Conservation (phyloP, 1,140 invertebrate genomes). For the Pectinophora gossypiella region DNA sequence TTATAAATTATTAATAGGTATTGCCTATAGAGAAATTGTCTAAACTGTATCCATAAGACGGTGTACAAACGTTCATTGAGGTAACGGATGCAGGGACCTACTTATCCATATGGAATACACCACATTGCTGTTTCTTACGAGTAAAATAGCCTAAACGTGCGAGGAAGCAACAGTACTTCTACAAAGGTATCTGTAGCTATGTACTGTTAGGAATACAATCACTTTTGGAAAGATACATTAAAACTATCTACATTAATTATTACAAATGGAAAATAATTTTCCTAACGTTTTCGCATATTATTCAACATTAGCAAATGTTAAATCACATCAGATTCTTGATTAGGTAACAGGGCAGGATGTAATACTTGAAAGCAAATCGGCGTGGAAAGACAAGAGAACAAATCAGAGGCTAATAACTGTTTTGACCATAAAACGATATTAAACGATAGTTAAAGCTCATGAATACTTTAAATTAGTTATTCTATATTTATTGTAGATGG, state of each 20-base stretch:
- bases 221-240: no score
- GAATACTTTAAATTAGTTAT: not conserved
- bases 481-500: not conserved
- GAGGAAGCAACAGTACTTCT: not conserved
- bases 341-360: not conserved
- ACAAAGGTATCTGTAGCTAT: not conserved
- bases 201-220: not conserved
- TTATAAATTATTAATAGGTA: not conserved
- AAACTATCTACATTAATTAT: not conserved
- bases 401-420: no score
- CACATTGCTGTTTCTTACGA: not conserved
- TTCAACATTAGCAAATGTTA: not conserved
- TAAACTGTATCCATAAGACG: not conserved
- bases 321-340: not conserved
- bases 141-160: not conserved
- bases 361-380: no score
- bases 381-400: no score
- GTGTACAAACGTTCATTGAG: not conserved
- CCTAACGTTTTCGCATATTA: not conserved
- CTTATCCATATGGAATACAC: conserved; percentile 1
- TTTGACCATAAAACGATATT: no score
- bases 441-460: conserved; percentile 1
- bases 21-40: conserved; percentile 19
- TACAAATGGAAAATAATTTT: not conserved
- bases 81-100: conserved; percentile 1